Conservation (phyloP, 2,113 vertebrate species). For the Chaetura pelagica region DNA sequence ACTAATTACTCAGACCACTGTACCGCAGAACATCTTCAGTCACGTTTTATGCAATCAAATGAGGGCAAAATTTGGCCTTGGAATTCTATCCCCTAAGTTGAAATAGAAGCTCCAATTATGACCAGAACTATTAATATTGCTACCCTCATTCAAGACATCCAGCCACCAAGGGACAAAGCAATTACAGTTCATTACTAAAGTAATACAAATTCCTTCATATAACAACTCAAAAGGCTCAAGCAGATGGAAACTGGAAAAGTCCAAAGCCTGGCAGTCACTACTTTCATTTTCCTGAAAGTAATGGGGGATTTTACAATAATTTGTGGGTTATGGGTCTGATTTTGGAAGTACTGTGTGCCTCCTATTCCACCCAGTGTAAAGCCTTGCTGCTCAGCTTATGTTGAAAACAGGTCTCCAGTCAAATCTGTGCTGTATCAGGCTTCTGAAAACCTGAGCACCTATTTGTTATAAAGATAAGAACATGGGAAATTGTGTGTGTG, state of each 20-base stretch:
- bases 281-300: not conserved
- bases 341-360: not conserved
- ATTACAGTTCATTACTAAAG: not conserved
- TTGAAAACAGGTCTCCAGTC: not conserved
- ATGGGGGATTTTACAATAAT: not conserved
- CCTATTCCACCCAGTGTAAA: not conserved
- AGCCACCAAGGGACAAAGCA: not conserved
- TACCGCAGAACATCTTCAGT: not conserved
- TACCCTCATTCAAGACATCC: not conserved
- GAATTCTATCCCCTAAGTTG: not conserved
- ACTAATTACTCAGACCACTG: not conserved
- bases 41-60: slow-evolving; percentile 17
- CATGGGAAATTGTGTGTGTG: not conserved
- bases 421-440: not conserved
- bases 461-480: not conserved
- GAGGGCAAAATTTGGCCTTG: not conserved
- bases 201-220: not conserved
- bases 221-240: not conserved
- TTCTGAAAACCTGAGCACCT: not conserved
- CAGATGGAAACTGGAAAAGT: not conserved
- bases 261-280: not conserved
- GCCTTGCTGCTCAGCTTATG: not conserved
- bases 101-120: not conserved
- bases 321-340: not conserved
- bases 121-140: not conserved